phyloP scores from a whole-genome alignment of 2,113 vertebrate genomes.

The Prionailurus bengalensis region DNA sequence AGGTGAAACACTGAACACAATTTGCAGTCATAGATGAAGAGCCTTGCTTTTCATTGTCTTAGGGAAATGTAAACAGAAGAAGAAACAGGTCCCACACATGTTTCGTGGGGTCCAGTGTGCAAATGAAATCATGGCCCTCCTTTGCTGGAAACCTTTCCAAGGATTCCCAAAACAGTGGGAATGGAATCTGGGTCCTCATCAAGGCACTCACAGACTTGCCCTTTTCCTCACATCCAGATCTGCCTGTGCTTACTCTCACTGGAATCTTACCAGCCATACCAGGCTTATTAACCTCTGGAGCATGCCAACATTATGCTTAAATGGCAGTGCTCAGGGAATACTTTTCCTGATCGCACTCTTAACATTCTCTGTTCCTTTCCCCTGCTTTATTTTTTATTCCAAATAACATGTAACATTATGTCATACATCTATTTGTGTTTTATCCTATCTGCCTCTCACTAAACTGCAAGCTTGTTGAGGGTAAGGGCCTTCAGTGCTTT shows the following conservation, averaged over 20 bases:
- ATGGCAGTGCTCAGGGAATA: neutral
- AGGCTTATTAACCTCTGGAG: neutral
- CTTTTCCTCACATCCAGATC: neutral
- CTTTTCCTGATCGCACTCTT: neutral
- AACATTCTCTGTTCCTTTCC: neutral
- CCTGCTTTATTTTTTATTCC: neutral
- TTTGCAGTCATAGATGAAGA: neutral
- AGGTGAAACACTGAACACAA: neutral
- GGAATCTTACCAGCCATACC: too few relatives aligned
- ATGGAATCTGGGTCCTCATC: neutral
- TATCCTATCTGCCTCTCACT: neutral
- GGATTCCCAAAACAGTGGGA: neutral
- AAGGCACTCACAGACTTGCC: fast-evolving
- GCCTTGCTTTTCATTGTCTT: neutral
- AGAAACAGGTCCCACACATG: neutral
- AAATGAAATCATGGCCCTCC: neutral
- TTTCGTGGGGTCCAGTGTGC: neutral
- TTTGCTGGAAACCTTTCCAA: neutral
- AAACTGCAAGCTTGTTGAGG: neutral
- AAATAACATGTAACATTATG: neutral
- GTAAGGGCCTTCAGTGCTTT: neutral
- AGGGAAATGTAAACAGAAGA: too few relatives aligned
- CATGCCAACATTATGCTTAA: neutral
- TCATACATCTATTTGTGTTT: neutral
- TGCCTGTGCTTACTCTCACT: neutral